Percentiles rank a stretch among this genome's conserved stretches.
Evolutionary conservation across 2,797 vertebrate species (phyloP).

Genomic region (Capromys pilorides): DNA sequence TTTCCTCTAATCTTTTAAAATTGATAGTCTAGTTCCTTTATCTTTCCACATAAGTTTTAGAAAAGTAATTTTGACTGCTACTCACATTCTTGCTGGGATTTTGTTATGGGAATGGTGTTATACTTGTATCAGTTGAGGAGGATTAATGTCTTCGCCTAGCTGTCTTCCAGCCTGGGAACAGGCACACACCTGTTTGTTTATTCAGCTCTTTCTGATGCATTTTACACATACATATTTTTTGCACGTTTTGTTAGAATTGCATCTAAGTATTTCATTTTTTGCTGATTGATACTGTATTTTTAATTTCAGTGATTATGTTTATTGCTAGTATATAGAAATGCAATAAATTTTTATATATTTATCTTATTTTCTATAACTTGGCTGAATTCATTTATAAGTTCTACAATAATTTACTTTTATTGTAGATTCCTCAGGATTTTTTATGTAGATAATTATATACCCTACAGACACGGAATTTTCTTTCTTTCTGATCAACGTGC

Average conservation of each 20-base stretch:
- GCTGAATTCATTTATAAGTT: background rate
- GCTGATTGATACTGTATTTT: background rate
- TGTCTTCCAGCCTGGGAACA: background rate
- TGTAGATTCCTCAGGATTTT: background rate
- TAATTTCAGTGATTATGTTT: background rate
- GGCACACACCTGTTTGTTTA: background rate
- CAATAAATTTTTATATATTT: background rate
- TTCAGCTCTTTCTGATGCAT: background rate
- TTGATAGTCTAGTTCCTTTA: background rate
- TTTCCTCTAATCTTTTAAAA: background rate
- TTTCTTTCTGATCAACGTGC: background rate
- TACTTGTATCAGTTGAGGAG: background rate
- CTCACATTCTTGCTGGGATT: background rate
- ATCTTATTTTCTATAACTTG: background rate
- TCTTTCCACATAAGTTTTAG: background rate
- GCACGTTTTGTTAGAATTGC: background rate
- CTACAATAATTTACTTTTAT: background rate
- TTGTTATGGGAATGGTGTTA: background rate
- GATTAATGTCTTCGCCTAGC: background rate
- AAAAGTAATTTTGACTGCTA: background rate
- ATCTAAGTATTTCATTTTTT: background rate
- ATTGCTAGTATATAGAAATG: background rate
- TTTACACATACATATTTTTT: background rate
- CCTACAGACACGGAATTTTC: background rate
- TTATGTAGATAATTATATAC: background rate